These are phyloP conservation scores for Nematolebias whitei DNA, from an alignment of 2,113 vertebrate species.

Conservation along the genomic window DNA sequence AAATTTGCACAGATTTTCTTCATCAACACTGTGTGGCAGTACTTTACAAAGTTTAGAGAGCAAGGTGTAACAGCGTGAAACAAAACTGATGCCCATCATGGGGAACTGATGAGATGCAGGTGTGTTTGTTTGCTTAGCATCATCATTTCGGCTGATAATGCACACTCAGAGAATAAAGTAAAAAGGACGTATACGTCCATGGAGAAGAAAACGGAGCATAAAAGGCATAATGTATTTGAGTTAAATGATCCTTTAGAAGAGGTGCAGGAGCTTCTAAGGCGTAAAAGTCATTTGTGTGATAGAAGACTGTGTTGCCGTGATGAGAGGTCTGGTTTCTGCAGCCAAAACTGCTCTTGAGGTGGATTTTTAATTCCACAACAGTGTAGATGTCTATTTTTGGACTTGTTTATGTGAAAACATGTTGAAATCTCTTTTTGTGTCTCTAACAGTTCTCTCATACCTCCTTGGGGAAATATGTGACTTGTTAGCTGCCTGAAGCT, in stretches of 20 bases:
- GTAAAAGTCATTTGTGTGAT: not conserved
- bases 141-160: not conserved
- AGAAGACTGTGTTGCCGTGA: not conserved
- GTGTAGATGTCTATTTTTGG: not conserved
- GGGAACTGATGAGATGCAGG: constrained; percentile 10
- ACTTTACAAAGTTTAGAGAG: too few species aligned
- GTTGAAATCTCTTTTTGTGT: not conserved
- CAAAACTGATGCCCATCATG: not conserved
- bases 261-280: not conserved
- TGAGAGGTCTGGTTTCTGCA: not conserved
- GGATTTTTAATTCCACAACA: not conserved
- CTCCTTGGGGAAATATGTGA: not conserved
- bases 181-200: not conserved
- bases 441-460: not conserved
- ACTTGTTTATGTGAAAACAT: not conserved
- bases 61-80: not conserved
- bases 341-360: not conserved
- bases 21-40: too few species aligned
- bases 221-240: not conserved
- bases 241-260: constrained; percentile 5
- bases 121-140: not conserved
- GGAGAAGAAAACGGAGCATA: not conserved
- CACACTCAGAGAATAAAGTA: not conserved
- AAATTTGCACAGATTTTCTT: too few species aligned
- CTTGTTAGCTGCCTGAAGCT: not conserved